These are phyloP conservation scores for Tautogolabrus adspersus DNA, from an alignment of 2,113 vertebrate species.

Conservation along the genomic window DNA sequence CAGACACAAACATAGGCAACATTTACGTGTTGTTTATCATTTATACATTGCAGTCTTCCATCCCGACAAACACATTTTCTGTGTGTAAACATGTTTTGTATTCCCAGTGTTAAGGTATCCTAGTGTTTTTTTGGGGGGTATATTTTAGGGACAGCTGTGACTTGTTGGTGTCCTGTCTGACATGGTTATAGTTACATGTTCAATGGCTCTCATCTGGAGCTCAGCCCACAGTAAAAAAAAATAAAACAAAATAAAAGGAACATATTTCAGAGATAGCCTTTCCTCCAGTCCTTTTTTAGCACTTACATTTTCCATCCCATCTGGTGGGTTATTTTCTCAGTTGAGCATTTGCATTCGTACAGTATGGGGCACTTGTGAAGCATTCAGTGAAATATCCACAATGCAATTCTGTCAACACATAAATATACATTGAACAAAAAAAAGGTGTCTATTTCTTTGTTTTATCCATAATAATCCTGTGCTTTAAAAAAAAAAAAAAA, in stretches of 20 bases:
- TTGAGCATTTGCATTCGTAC: conserved; percentile 22
- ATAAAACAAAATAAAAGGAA: background rate
- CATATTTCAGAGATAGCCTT: conserved; percentile 42
- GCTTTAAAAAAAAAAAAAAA: too few species aligned
- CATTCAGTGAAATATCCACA: conserved; percentile 22
- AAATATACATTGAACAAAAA: background rate
- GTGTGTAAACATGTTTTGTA: background rate
- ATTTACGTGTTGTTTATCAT: background rate
- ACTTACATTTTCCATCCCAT: conserved; percentile 49
- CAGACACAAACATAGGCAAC: background rate
- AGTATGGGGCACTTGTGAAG: conserved; percentile 25
- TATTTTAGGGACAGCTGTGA: conserved; percentile 34
- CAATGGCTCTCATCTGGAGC: conserved; percentile 47
- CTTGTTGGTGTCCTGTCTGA: conserved; percentile 56
- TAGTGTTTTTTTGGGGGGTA: background rate
- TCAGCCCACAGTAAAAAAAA: background rate
- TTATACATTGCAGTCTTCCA: background rate
- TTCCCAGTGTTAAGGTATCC: background rate
- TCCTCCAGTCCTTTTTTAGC: conserved; percentile 14
- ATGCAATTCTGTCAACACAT: background rate
- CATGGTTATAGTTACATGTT: conserved; percentile 53
- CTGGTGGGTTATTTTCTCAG: conserved; percentile 39
- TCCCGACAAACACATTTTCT: background rate
- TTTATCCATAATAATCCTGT: too few species aligned
- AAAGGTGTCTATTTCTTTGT: too few species aligned